These are phyloP conservation scores for Bacillus rossius DNA, from an alignment of 1,140 invertebrate genomes.

Conservation along the genomic window DNA sequence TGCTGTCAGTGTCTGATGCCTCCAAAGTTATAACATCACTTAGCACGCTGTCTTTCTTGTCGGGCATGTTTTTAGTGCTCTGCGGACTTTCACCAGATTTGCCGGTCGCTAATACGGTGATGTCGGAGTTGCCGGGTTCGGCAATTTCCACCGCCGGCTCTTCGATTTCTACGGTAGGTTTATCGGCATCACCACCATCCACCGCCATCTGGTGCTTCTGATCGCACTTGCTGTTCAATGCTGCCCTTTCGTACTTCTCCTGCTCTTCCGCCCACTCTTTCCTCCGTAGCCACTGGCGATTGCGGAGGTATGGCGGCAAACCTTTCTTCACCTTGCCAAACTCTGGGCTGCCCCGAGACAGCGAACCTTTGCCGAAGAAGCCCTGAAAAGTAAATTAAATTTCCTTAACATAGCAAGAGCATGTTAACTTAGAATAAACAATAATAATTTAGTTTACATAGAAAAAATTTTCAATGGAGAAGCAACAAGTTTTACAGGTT, in stretches of 20 bases:
- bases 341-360: conserved; percentile 53
- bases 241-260: background rate
- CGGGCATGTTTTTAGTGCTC: no score
- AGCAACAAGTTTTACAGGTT: no score
- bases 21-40: no score
- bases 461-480: background rate
- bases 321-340: conserved; percentile 40
- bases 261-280: conserved; percentile 49
- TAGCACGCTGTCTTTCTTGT: no score
- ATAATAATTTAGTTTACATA: conserved; percentile 3
- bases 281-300: conserved; percentile 50
- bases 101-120: background rate
- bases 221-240: background rate
- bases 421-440: background rate
- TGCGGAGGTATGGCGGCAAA: conserved; percentile 44
- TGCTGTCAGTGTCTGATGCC: no score
- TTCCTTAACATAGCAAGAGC: background rate
- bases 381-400: conserved; percentile 40
- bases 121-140: background rate
- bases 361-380: conserved; percentile 66
- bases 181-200: background rate
- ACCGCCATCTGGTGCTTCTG: background rate
- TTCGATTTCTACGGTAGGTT: background rate
- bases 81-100: background rate
- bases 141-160: background rate